Conservation (phyloP, 2,113 vertebrate species). For the Callionymus lyra region DNA sequence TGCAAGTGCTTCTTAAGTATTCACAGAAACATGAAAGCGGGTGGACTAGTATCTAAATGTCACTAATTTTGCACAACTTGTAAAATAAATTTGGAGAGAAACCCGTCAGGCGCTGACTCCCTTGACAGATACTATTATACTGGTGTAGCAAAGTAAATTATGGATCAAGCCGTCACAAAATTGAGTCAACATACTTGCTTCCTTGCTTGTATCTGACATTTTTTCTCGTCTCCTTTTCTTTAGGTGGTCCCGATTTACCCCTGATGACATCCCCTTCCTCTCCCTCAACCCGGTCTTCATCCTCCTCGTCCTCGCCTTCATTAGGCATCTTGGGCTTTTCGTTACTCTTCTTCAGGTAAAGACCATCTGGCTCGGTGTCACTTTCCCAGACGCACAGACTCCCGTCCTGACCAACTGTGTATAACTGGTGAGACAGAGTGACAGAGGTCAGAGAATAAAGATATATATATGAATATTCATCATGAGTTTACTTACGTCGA, state of each 20-base stretch:
- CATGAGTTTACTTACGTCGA: conserved; percentile 76
- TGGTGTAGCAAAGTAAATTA: too few species aligned
- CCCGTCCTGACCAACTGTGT: conserved; percentile 89
- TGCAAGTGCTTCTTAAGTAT: too few species aligned
- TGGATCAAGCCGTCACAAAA: too few species aligned
- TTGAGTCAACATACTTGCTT: conserved; percentile 72
- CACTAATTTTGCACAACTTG: too few species aligned
- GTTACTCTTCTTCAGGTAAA: conserved; percentile 63
- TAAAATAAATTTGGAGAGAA: too few species aligned
- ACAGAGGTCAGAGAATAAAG: not conserved
- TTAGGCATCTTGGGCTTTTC: conserved; percentile 35
- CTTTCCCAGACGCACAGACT: conserved; percentile 88
- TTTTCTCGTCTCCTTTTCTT: conserved; percentile 52
- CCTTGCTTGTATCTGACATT: conserved; percentile 76
- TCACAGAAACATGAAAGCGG: too few species aligned
- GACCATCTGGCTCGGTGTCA: conserved; percentile 74
- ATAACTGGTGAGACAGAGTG: conserved; percentile 64
- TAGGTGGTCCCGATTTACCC: conserved; percentile 60
- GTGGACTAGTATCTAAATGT: too few species aligned
- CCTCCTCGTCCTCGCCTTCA: conserved; percentile 44
- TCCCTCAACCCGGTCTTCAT: conserved; percentile 22
- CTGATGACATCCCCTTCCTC: conserved; percentile 65
- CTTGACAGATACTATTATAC: too few species aligned
- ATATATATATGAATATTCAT: too few species aligned
- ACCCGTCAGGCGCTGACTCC: too few species aligned